Percentiles rank a stretch among this genome's conserved stretches.
These are phyloP conservation scores for Pteruthius melanotis DNA, from an alignment of 2,113 vertebrate species.

Conservation along the genomic window DNA sequence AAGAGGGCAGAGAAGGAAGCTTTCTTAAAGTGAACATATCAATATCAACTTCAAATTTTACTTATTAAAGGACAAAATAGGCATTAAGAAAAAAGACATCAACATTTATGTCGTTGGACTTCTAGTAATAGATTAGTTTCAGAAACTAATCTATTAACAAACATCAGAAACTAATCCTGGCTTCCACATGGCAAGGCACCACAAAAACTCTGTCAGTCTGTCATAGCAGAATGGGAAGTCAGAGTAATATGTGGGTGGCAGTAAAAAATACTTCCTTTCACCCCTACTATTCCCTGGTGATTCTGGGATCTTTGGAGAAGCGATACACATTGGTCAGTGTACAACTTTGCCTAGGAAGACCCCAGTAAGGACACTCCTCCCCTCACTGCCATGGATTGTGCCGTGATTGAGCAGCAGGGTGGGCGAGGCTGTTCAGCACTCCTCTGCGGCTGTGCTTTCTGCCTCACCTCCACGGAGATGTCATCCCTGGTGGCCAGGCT, in stretches of 20 bases:
- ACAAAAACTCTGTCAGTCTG: not conserved
- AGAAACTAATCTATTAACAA: not conserved
- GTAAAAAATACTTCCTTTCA: not conserved
- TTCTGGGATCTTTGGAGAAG: not conserved
- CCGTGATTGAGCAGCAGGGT: not conserved
- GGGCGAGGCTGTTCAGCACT: not conserved
- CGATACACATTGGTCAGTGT: fast-evolving
- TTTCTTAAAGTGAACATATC: not conserved
- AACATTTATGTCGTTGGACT: not conserved
- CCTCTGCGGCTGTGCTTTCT: not conserved
- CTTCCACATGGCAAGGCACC: not conserved
- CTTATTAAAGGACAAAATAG: not conserved
- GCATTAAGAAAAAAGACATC: not conserved
- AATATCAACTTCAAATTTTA: not conserved
- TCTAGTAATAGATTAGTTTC: not conserved
- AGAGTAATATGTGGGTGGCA: not conserved
- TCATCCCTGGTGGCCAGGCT: constrained; percentile 92
- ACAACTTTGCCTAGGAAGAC: not conserved
- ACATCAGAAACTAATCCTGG: not conserved
- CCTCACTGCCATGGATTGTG: not conserved
- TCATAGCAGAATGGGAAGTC: not conserved
- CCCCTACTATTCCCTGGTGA: not conserved
- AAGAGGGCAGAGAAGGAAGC: not conserved
- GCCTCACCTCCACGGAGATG: constrained; percentile 93
- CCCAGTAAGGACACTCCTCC: not conserved